phyloP scores from a whole-genome alignment of 2,888 invertebrate species.

The Fragum fragum region DNA sequence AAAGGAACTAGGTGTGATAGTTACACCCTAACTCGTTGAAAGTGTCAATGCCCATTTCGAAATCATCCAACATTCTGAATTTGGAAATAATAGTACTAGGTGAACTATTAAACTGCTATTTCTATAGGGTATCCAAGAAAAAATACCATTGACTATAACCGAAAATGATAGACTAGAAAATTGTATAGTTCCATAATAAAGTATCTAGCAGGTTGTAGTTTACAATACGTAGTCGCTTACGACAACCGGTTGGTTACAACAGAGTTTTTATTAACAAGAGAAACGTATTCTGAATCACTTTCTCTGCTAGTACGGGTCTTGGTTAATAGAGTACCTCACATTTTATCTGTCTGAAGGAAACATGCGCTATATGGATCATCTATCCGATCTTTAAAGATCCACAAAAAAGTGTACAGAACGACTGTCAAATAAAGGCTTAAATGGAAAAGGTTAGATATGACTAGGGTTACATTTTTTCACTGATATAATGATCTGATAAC shows the following conservation, averaged over 20 bases:
- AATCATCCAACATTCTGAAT: slow-evolving; percentile 7
- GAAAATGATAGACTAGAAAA: too few relatives aligned
- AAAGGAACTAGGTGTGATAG: too few relatives aligned
- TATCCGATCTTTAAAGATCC: slow-evolving; percentile 5
- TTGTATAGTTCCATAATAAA: too few relatives aligned
- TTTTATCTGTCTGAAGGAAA: not conserved
- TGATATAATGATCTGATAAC: slow-evolving; percentile 8
- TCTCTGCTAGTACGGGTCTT: too few relatives aligned
- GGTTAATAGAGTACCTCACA: too few relatives aligned
- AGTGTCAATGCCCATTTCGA: slow-evolving; percentile 1
- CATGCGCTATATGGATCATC: not conserved
- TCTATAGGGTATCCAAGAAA: not conserved
- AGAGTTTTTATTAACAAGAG: too few relatives aligned
- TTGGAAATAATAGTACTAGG: not conserved
- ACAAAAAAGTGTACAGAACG: slow-evolving; percentile 1
- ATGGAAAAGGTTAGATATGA: slow-evolving; percentile 7
- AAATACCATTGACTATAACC: too few relatives aligned
- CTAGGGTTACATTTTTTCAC: slow-evolving; percentile 10
- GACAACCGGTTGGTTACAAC: too few relatives aligned
- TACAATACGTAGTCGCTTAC: too few relatives aligned
- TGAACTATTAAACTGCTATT: slow-evolving; percentile 6
- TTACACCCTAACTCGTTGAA: too few relatives aligned
- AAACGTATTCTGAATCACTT: too few relatives aligned
- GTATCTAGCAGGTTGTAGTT: too few relatives aligned
- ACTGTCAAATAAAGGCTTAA: slow-evolving; percentile 5